Base-by-base conservation (phyloP, 2,888 invertebrate genomes). In the Megamerina dolium region DNA sequence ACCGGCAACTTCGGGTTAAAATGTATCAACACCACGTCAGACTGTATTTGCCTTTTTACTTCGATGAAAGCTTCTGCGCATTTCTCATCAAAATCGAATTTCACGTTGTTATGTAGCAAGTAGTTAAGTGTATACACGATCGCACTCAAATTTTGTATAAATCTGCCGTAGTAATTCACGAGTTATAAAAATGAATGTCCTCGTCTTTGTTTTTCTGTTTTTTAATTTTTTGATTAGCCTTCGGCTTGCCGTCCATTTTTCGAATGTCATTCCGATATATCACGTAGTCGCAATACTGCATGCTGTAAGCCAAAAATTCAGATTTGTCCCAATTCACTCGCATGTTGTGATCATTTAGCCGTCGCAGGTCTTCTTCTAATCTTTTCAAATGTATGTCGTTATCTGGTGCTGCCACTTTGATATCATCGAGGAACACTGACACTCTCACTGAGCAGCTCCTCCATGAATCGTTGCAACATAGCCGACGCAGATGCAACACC, bases 161-260 rank as follows among this genome's bases (percentile, higher is more conserved):
- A 67, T 29, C 57, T 48, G 5, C 55, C 58, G 42, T 68, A 64
- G 49, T 64, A 68, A 48, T 60, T 59, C 4, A 63, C 44, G 56
- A 34, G 56, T 20, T 31, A 57, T 18, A 47, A 10, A 57, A 50
- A 59, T 8, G 59, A 13, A 67, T 64, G 1, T 60, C 64, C 6
- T 53, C 42, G 0, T 65, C 51, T 52, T 67, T 67, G 2, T 45
- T 50, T 18, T 53, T 43, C 33, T 56, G 49, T 43, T 59, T 65
- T 6, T 55, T 55, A 20, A 70, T 58, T 4, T 64, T 64, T 5
- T 56, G 27, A 41, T 52, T 55, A 43, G 61, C 56, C n/a, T n/a
- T n/a, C n/a, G n/a, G n/a, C n/a, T n/a, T n/a, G n/a, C n/a, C n/a
- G n/a, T n/a, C n/a, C n/a, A n/a, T n/a, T n/a, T n/a, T n/a, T n/a